Evolutionary conservation across 2,888 invertebrate genomes (phyloP).

Genomic region (Platycheirus albimanus): DNA sequence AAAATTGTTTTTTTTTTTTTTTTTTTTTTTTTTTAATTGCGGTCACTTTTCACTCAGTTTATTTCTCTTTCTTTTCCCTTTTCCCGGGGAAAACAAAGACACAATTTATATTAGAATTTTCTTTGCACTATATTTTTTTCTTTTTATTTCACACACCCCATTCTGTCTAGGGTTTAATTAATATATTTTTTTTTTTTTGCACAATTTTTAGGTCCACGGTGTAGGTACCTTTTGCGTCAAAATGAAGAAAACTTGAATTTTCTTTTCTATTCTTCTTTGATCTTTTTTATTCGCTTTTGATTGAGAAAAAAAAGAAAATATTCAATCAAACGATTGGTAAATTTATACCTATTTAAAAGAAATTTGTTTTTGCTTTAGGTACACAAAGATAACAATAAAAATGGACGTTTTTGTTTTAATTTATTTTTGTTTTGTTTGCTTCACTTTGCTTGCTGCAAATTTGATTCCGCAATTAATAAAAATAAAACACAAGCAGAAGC

Average conservation of each 20-base stretch:
- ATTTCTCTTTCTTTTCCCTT: background rate
- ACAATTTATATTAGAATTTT: conserved; percentile 8
- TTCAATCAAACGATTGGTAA: conserved; percentile 3
- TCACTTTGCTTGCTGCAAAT: conserved; percentile 30
- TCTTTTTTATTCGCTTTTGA: conserved; percentile 5
- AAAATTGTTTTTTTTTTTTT: conserved; percentile 1
- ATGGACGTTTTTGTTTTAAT: conserved; percentile 22
- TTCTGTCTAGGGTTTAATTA: conserved; percentile 30
- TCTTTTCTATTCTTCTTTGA: conserved; percentile 9
- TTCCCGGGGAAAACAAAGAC: conserved; percentile 32
- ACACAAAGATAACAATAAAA: conserved; percentile 29
- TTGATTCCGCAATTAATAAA: conserved; percentile 36
- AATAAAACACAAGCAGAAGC: conserved; percentile 40
- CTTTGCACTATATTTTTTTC: no score
- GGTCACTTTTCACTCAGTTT: conserved; percentile 32
- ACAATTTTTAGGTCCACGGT: background rate
- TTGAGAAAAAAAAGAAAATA: background rate
- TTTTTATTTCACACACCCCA: conserved; percentile 14
- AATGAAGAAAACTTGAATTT: background rate
- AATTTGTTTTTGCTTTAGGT: background rate
- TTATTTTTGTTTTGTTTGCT: conserved; percentile 18
- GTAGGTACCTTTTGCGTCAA: no score
- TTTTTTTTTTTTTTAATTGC: no score
- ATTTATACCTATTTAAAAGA: conserved; percentile 6
- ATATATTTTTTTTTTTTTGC: conserved; percentile 15